Percentiles rank a stretch among this genome's conserved stretches.
Evolutionary conservation across 2,888 invertebrate genomes (phyloP).

Genomic region (Platycheirus rosarum): DNA sequence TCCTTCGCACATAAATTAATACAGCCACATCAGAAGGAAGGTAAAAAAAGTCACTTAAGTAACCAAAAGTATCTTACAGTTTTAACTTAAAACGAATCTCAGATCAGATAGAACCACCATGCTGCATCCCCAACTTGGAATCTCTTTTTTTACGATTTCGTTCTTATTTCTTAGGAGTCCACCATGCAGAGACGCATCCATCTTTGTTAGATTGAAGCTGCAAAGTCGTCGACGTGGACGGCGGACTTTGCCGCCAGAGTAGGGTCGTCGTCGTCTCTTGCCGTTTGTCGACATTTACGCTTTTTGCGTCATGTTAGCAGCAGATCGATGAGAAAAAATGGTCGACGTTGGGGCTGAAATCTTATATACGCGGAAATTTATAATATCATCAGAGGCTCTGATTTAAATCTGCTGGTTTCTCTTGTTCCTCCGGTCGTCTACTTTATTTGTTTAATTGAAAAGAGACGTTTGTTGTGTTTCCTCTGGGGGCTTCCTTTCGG

Average conservation of each 20-base stretch:
- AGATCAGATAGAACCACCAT: conserved; percentile 61
- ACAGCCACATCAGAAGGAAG: conserved; percentile 39
- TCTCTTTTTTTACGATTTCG: conserved; percentile 8
- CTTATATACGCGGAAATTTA: conserved; percentile 59
- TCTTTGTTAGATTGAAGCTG: conserved; percentile 72
- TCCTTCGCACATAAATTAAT: conserved; percentile 73
- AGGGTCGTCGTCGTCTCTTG: conserved; percentile 27
- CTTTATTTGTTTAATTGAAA: conserved; percentile 82
- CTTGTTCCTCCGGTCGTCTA: conserved; percentile 63
- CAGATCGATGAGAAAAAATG: conserved; percentile 74
- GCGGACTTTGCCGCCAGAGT: conserved; percentile 60
- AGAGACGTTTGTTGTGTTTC: conserved; percentile 76
- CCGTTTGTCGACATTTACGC: conserved; percentile 60
- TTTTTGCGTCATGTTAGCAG: conserved; percentile 54
- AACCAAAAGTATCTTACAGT: conserved; percentile 49
- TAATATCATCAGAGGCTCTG: conserved; percentile 72
- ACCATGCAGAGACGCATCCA: conserved; percentile 66
- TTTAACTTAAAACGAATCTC: conserved; percentile 69
- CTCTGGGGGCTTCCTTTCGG: conserved; percentile 61
- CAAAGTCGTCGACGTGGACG: conserved; percentile 57
- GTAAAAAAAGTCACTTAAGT: conserved; percentile 58
- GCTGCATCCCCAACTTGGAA: conserved; percentile 44
- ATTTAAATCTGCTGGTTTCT: conserved; percentile 76
- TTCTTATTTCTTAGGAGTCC: conserved; percentile 37
- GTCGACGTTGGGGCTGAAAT: conserved; percentile 65